A percentile compares a stretch with the other conserved stretches of the same genome.
These are phyloP conservation scores for Blera fallax DNA, from an alignment of 2,888 invertebrate genomes.

Conservation along the genomic window DNA sequence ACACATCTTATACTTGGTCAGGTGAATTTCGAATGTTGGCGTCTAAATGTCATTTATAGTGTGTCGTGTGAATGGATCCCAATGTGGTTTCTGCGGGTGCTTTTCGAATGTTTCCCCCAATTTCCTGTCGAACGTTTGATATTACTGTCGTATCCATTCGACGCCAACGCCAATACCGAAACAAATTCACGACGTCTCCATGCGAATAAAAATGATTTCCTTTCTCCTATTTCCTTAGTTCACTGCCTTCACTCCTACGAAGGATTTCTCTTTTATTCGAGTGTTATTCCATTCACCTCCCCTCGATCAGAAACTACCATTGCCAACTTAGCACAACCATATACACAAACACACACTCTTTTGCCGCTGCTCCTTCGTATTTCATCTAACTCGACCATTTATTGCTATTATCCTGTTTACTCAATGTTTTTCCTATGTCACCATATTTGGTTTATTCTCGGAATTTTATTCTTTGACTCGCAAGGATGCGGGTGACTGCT, in stretches of 20 bases:
- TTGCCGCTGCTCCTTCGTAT: constrained; percentile 32
- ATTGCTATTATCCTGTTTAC: constrained; percentile 80
- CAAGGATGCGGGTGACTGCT: constrained; percentile 25
- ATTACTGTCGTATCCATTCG: constrained; percentile 67
- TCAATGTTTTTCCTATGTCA: constrained; percentile 76
- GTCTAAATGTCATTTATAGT: constrained; percentile 19
- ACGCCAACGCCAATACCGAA: constrained; percentile 60
- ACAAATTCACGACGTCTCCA: constrained; percentile 66
- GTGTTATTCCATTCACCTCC: constrained; percentile 65
- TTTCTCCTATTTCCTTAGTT: background rate
- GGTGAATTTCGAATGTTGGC: constrained; percentile 1
- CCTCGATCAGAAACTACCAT: constrained; percentile 47
- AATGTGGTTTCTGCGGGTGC: constrained; percentile 18
- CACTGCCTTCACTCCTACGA: constrained; percentile 7
- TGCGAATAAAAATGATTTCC: constrained; percentile 65
- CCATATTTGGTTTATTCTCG: constrained; percentile 69
- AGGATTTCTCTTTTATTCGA: constrained; percentile 29
- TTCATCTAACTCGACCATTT: constrained; percentile 74
- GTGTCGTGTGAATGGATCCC: constrained; percentile 16
- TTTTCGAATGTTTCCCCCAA: constrained; percentile 35
- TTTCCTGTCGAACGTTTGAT: constrained; percentile 58
- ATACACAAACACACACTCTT: constrained; percentile 13
- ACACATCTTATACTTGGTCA: constrained; percentile 6
- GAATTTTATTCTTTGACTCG: constrained; percentile 59
- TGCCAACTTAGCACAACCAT: constrained; percentile 7